phyloP scores from a whole-genome alignment of 2,113 vertebrate species.

The Limnothrissa miodon region DNA sequence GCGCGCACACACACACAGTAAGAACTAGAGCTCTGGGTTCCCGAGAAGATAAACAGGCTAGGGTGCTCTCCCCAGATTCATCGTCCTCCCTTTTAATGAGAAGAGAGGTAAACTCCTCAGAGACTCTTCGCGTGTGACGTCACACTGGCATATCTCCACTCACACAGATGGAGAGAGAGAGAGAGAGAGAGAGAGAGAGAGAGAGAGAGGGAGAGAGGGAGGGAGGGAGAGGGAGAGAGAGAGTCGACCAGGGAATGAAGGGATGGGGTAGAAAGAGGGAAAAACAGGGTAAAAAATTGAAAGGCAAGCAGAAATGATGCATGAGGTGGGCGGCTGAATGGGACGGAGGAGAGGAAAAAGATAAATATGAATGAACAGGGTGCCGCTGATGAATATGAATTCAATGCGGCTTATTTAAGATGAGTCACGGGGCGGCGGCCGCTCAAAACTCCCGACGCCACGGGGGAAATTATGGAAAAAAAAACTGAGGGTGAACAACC shows the following conservation, averaged over 20 bases:
- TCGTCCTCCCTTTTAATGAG: not conserved
- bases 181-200: not conserved
- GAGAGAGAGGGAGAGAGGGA: not conserved
- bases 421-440: conserved; percentile 8
- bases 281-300: not conserved
- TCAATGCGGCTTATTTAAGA: conserved; percentile 17
- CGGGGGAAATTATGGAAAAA: not conserved
- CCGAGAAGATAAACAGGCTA: not conserved
- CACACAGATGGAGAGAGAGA: not conserved
- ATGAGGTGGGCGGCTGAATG: not conserved
- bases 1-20: not conserved
- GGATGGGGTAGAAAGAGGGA: not conserved
- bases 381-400: not conserved
- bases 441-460: not conserved
- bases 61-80: not conserved
- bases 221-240: not conserved
- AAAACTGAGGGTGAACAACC: not conserved
- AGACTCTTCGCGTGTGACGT: not conserved
- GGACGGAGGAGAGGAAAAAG: not conserved
- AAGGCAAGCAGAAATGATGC: not conserved
- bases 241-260: not conserved
- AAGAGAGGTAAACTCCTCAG: not conserved
- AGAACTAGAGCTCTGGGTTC: not conserved
- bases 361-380: not conserved
- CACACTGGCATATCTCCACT: not conserved